Percentiles rank a stretch among this genome's conserved stretches.
Evolutionary conservation across 2,113 vertebrate genomes (phyloP).

Genomic region (Chascanopsetta lugubris): DNA sequence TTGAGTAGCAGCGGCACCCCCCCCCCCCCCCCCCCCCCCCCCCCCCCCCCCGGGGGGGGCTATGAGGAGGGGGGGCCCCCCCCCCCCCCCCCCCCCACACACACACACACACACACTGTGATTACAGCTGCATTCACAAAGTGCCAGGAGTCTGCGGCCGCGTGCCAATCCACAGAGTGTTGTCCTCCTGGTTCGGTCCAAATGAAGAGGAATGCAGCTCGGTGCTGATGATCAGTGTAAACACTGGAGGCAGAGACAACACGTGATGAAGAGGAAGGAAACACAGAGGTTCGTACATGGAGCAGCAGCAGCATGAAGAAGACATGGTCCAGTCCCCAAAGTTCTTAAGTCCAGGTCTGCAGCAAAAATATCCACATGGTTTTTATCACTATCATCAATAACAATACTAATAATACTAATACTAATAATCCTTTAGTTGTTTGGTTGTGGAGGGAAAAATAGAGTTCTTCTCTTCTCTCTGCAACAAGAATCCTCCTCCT

Average conservation of each 20-base stretch:
- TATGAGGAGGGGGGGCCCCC: no score
- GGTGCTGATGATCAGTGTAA: slow-evolving; percentile 72
- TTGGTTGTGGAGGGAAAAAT: no score
- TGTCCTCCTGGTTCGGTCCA: slow-evolving; percentile 69
- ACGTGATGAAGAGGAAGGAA: slow-evolving; percentile 18
- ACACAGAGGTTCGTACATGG: slow-evolving; percentile 46
- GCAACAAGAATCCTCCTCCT: not conserved
- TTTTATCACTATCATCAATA: no score
- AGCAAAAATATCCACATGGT: slow-evolving; percentile 33
- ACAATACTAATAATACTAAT: no score
- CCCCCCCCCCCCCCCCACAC: no score
- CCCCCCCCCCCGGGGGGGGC: no score
- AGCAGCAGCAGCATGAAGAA: slow-evolving; percentile 55
- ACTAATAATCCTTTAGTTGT: no score
- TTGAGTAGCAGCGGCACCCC: slow-evolving; percentile 70
- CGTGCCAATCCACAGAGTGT: slow-evolving; percentile 70
- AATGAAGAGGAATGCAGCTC: slow-evolving; percentile 68
- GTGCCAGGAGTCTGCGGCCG: slow-evolving; percentile 74
- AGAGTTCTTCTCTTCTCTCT: no score
- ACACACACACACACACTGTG: slow-evolving; percentile 46
- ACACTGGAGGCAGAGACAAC: slow-evolving; percentile 62
- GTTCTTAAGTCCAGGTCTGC: slow-evolving; percentile 80
- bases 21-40: no score
- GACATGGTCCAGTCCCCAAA: slow-evolving; percentile 78
- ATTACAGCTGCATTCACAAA: slow-evolving; percentile 82